phyloP scores from a whole-genome alignment of 2,113 vertebrate genomes.

The Scomber scombrus region DNA sequence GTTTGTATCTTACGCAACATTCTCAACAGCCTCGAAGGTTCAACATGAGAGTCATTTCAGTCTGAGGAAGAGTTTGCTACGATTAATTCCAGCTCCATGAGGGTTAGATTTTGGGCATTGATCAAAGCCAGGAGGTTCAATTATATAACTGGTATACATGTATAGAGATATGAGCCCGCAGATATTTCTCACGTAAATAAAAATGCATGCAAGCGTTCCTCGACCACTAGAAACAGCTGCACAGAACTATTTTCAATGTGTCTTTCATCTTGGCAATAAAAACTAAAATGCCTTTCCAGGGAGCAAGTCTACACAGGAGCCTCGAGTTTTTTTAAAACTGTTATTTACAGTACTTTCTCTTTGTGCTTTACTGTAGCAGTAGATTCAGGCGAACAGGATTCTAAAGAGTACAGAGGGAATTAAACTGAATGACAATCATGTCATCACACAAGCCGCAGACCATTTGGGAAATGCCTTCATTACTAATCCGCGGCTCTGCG shows the following conservation, averaged over 20 bases:
- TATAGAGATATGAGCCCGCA: conserved; percentile 23
- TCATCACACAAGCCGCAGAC: conserved; percentile 75
- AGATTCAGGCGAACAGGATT: conserved; percentile 46
- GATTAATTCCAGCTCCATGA: conserved; percentile 41
- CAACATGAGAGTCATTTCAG: conserved; percentile 58
- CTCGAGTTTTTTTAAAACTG: conserved; percentile 38
- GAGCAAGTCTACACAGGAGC: conserved; percentile 72
- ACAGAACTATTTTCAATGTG: conserved; percentile 54
- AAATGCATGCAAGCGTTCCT: conserved; percentile 29
- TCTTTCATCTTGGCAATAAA: conserved; percentile 78
- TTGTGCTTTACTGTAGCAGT: conserved; percentile 50
- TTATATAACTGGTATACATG: conserved; percentile 37
- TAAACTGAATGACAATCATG: conserved; percentile 76
- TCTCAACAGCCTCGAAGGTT: conserved; percentile 51
- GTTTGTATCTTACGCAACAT: conserved; percentile 40
- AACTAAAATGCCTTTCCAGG: conserved; percentile 65
- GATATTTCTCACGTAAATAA: conserved; percentile 61
- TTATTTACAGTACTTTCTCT: conserved; percentile 69
- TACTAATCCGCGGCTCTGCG: conserved; percentile 73
- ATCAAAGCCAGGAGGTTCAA: conserved; percentile 39
- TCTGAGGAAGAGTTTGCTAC: conserved; percentile 21
- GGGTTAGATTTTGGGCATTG: conserved; percentile 42
- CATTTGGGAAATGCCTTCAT: conserved; percentile 73
- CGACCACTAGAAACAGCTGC: conserved; percentile 53
- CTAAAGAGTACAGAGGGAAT: conserved; percentile 63